Percentiles rank a stretch among this genome's conserved stretches.
Evolutionary conservation across 2,797 vertebrate genomes (phyloP).

Genomic region (Oceanodroma leucorhoa): DNA sequence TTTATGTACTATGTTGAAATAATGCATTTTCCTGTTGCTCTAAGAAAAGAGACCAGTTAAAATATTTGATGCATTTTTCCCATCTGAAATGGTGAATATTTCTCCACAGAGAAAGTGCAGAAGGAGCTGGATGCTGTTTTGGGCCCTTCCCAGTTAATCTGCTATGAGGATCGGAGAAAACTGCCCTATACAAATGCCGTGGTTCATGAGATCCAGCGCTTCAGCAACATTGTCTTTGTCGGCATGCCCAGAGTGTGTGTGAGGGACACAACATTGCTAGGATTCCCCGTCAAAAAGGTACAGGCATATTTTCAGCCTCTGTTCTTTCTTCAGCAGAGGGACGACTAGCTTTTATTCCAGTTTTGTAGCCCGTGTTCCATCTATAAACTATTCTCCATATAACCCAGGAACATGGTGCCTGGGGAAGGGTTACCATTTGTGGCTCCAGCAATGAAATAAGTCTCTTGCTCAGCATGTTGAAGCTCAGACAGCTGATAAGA

Average conservation of each 20-base stretch:
- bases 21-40: not conserved
- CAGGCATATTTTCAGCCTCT: not conserved
- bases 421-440: not conserved
- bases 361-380: not conserved
- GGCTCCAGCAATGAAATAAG: not conserved
- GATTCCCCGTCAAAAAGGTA: slow-evolving; percentile 48
- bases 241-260: not conserved
- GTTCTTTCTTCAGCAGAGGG: not conserved
- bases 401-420: not conserved
- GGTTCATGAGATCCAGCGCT: slow-evolving; percentile 52
- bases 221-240: slow-evolving; percentile 36
- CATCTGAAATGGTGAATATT: not conserved
- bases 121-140: slow-evolving; percentile 46
- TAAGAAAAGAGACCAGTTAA: not conserved
- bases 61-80: not conserved
- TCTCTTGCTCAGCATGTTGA: not conserved
- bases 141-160: not conserved
- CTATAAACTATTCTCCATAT: not conserved
- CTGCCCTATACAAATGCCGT: slow-evolving; percentile 48
- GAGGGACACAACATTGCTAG: not conserved
- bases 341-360: not conserved
- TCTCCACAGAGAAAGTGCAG: slow-evolving; percentile 50
- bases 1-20: not conserved
- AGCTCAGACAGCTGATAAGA: not conserved
- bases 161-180: not conserved